Base-by-base conservation (phyloP, 1,140 invertebrate species). In the Drosophila lini region DNA sequence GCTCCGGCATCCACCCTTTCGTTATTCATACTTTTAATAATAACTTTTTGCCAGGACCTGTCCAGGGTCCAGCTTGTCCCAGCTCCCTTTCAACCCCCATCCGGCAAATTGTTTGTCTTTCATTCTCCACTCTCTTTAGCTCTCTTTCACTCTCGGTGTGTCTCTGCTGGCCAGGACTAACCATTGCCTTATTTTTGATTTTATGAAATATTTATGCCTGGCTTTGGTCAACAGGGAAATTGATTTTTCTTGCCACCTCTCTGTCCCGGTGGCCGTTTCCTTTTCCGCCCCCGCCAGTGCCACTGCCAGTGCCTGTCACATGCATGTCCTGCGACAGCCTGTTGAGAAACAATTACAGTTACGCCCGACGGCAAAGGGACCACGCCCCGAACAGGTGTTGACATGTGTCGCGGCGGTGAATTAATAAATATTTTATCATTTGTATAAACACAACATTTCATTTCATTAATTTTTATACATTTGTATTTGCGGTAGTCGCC, bases 151-250 rank as follows among this genome's bases (percentile, higher is more conserved):
- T 40, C 41, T 45, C 11, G 31, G 32, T 60, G 47, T 45, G 6
- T 19, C 42, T 61, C 61, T 60, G 41, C 41, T 41, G 56, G n/a
- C 4, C 38, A 0, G 55, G 36, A 44, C 55, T 60, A 59, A n/a
- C 40, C 28, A 31, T 15, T 57, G 38, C 38, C 48, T 74, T 59
- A 61, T 75, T 74, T 58, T 61, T 67, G 60, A 78, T 80, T 83
- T 62, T 79, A 73, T 86, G 76, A 80, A 83, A 84, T 78, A 89
- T 89, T 89, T 78, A 78, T 84, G 78, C 60, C 63, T 25, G 61
- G 44, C 77, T 74, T 84, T 80, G 84, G 84, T 89, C 84, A 89
- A 89, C 85, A 89, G 67, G 70, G 70, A 83, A 89, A 89, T 89
- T 89, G 84, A 89, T 89, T 89, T 89, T 83, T 32, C 76, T 70